Evolutionary conservation across 2,113 vertebrate genomes (phyloP), one percentile per base, ranked within the genome.

Genomic region (Esox niger): DNA sequence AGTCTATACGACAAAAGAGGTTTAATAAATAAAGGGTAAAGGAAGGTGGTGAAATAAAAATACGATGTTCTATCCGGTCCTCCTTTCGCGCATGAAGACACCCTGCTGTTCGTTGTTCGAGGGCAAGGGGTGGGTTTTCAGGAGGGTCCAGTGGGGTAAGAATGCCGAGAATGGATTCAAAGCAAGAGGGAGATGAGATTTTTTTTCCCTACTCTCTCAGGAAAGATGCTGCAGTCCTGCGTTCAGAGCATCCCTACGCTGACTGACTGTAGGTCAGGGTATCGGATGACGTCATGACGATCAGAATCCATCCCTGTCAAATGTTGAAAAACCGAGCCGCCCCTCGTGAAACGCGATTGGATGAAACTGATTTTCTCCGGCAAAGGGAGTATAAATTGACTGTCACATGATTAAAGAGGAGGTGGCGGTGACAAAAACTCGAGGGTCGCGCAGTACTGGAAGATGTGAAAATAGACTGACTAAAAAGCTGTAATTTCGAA

Each of bases 221-320:
- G 79, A 84, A 90, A 90, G 91, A 92, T 92, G 91, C 91, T 92
- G 91, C 89, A 88, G 88, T 89, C 86, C 74, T 81, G 79, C 86
- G 83, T 85, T 91, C 87, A 92, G 82, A 91, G 91, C 91, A 92
- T 93, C 91, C 83, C 86, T 90, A 64, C 84, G 83, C 89, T 85
- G 83, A 86, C 87, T 88, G 88, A 83, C 77, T 85, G 88, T 79
- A 75, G 80, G 85, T 80, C 86, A 81, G 88, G 82, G 88, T 76
- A 77, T 81, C 79, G 78, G 74, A 77, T 90, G 88, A 92, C 91
- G 91, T 91, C 90, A 91, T 55, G 11, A 33, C n/a, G 49, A 62
- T 61, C 60, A 33, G 56, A 79, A 69, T 61, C 29, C 70, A 69
- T 78, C 60, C 59, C 74, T 73, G 83, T 83, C 81, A 75, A 64